phyloP scores from a whole-genome alignment of 2,797 vertebrate species.

The Capromys pilorides region DNA sequence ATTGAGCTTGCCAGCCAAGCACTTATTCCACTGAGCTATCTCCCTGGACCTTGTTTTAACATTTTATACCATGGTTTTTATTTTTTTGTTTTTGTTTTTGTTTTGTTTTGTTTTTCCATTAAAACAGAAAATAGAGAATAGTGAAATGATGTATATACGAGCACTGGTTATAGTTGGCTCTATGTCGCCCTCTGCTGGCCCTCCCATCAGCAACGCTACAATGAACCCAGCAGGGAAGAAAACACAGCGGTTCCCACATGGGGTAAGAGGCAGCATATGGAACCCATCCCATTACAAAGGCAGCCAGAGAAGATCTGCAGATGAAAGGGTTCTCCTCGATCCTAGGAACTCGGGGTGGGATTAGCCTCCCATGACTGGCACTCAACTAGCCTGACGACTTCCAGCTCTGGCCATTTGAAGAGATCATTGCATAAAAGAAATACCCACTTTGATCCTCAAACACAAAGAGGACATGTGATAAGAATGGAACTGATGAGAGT shows the following conservation, averaged over 20 bases:
- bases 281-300: conserved; percentile 51
- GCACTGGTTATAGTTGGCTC: neutral
- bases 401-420: conserved; percentile 65
- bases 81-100: no score
- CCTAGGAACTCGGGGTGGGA: conserved; percentile 53
- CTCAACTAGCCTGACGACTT: conserved; percentile 64
- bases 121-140: no score
- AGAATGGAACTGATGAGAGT: neutral
- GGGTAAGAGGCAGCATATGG: conserved; percentile 60
- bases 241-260: conserved; percentile 13
- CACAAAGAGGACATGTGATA: conserved; percentile 40
- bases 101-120: no score
- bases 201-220: neutral
- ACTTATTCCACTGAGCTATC: no score
- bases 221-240: neutral
- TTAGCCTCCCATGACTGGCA: conserved; percentile 60
- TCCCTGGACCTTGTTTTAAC: no score
- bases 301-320: conserved; percentile 44
- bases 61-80: no score
- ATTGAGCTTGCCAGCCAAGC: no score
- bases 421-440: conserved; percentile 26
- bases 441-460: conserved; percentile 63
- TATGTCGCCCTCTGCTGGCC: conserved; percentile 41
- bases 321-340: conserved; percentile 65
- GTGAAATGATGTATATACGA: no score